Base-by-base conservation (phyloP, 2,797 vertebrate species). In the Momotus momota region DNA sequence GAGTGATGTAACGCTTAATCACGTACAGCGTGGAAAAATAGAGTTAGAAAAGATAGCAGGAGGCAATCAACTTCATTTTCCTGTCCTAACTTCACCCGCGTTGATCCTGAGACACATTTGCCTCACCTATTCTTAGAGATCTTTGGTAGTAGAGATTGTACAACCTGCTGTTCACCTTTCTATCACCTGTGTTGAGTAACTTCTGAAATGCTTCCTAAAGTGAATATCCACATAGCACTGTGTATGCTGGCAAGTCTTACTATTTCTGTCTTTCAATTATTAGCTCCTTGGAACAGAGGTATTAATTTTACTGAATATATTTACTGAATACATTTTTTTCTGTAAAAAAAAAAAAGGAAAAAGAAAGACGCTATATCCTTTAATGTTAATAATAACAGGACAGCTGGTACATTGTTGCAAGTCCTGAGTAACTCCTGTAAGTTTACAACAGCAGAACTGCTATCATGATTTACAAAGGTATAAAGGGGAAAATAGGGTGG, bases 281-380 rank as follows among this genome's bases (percentile, higher is more conserved):
- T 62, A 52, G 14, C 25, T 75, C 16, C 20, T 72, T 60, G 86
- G 73, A 79, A 69, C 3, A 0, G 1, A 77, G 35, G 31, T 66
- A 70, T 9, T 69, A 17, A 60, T 87, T 72, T 80, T 80, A 51
- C 10, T 72, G 49, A 43, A 58, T 52, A 31, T 17, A 69, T 57
- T 64, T 19, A 35, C 35, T 35, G 35, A 35, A 35, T 35, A 35
- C 35, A 35, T 64, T 0, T 58, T 46, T 52, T 52, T 29, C 33
- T 64, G 20, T 35, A 1, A 4, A 6, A 14, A 25, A 21, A 19
- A 4, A 1, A 6, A 4, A 13, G 15, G 13, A 14, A 4, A 1
- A 5, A 4, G 15, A 29, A 16, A 15, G 4, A 10, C 31, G 19
- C 5, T 10, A 4, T 33, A n/a, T 20, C 17, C 5, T 65, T 69